These are phyloP conservation scores for Hypomecis punctinalis DNA, from an alignment of 2,888 invertebrate species.

Conservation along the genomic window DNA sequence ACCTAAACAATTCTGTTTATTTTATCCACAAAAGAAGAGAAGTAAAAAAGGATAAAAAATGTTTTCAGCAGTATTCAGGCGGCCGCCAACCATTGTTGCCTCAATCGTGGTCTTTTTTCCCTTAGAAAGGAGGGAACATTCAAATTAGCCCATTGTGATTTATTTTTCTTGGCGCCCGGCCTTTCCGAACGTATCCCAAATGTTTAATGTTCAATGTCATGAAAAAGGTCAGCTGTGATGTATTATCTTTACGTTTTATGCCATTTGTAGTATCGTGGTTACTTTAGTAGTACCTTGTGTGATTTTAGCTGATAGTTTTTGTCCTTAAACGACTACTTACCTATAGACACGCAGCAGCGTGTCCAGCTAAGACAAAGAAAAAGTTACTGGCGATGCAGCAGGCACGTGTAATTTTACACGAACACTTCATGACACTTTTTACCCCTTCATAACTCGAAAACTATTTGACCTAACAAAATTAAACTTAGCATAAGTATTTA, in stretches of 20 bases:
- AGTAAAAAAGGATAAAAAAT: constrained; percentile 61
- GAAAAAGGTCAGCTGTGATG: constrained; percentile 46
- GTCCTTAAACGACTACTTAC: no score
- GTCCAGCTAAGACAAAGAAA: no score
- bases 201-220: constrained; percentile 63
- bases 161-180: constrained; percentile 63
- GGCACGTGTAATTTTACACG: no score
- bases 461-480: no score
- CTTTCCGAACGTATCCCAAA: constrained; percentile 56
- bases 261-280: constrained; percentile 39
- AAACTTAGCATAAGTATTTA: no score
- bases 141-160: constrained; percentile 78
- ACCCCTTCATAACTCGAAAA: no score
- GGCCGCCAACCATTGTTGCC: constrained; percentile 67
- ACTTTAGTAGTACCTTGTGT: no score
- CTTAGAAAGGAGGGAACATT: constrained; percentile 73
- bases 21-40: constrained; percentile 69
- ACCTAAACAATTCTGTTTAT: constrained; percentile 73
- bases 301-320: no score
- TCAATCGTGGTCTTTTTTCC: constrained; percentile 68
- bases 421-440: no score
- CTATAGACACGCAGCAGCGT: no score
- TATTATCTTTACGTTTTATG: constrained; percentile 41
- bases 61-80: constrained; percentile 59
- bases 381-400: no score